phyloP scores from a whole-genome alignment of 2,113 vertebrate species.

The Spilogale gracilis region DNA sequence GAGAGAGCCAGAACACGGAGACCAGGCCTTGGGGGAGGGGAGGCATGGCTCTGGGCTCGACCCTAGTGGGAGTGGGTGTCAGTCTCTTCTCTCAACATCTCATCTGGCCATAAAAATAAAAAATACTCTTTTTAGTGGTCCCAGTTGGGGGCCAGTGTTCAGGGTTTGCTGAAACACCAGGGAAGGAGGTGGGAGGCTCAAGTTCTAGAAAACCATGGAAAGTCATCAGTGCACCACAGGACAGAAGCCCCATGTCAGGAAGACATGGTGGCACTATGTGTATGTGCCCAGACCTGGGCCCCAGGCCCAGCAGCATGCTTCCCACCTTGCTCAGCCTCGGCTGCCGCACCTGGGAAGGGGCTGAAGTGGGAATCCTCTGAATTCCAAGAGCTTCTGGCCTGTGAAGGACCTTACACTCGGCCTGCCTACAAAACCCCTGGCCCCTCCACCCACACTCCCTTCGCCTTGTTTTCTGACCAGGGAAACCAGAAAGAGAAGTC shows the following conservation, averaged over 20 bases:
- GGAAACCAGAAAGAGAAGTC: neutral
- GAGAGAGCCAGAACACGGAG: accelerated
- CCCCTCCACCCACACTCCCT: accelerated
- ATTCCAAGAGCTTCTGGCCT: neutral
- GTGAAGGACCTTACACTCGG: neutral
- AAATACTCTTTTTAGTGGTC: too few relatives aligned
- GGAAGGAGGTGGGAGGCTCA: neutral
- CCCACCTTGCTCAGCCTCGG: accelerated
- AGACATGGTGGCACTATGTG: accelerated
- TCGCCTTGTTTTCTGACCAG: accelerated
- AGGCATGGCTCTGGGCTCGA: neutral
- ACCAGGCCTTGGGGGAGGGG: accelerated
- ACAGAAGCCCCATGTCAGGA: accelerated
- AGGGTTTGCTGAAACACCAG: neutral
- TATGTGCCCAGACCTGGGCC: neutral
- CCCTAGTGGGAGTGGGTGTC: accelerated
- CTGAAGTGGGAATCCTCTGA: neutral
- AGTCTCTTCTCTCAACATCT: neutral
- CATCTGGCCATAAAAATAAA: neutral
- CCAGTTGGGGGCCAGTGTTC: neutral
- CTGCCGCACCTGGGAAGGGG: neutral
- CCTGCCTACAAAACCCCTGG: too few relatives aligned
- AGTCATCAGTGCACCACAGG: accelerated
- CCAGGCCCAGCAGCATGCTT: neutral
- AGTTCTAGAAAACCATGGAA: neutral